These are phyloP conservation scores for Jacana jacana DNA, from an alignment of 2,113 vertebrate species.

Conservation along the genomic window DNA sequence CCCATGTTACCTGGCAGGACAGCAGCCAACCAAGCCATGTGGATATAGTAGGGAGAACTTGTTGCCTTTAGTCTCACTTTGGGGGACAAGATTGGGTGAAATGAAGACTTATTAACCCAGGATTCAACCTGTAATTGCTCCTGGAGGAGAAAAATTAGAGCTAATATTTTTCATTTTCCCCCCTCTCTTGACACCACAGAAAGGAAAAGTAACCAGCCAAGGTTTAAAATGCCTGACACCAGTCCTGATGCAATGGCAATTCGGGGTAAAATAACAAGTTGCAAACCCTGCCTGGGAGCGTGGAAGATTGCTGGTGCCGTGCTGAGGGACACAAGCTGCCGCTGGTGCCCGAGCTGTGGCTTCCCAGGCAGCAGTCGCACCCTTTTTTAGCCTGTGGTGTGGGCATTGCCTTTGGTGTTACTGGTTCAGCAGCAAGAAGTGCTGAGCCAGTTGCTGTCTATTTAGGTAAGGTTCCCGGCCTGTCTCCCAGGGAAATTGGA, in stretches of 20 bases:
- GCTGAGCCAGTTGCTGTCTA: constrained; percentile 11
- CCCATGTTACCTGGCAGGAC: background rate
- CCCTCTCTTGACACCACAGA: background rate
- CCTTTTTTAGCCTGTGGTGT: constrained; percentile 18
- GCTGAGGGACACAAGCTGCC: background rate
- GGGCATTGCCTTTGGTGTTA: background rate
- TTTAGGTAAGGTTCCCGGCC: background rate
- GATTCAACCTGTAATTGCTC: background rate
- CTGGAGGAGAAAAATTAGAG: background rate
- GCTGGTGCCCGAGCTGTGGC: background rate
- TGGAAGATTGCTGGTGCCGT: background rate
- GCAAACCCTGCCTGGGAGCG: constrained; percentile 22
- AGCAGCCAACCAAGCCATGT: background rate
- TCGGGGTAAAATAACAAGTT: background rate
- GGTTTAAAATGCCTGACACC: background rate
- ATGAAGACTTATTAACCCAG: background rate
- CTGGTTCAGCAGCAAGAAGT: background rate
- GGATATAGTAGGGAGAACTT: background rate
- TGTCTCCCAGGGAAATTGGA: accelerated
- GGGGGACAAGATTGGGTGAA: background rate
- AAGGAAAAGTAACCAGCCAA: background rate
- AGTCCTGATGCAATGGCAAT: background rate
- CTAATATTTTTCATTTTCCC: background rate
- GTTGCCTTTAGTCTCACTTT: background rate
- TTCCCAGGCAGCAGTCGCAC: background rate